phyloP scores from a whole-genome alignment of 2,888 invertebrate genomes.

The Polyommatus icarus region DNA sequence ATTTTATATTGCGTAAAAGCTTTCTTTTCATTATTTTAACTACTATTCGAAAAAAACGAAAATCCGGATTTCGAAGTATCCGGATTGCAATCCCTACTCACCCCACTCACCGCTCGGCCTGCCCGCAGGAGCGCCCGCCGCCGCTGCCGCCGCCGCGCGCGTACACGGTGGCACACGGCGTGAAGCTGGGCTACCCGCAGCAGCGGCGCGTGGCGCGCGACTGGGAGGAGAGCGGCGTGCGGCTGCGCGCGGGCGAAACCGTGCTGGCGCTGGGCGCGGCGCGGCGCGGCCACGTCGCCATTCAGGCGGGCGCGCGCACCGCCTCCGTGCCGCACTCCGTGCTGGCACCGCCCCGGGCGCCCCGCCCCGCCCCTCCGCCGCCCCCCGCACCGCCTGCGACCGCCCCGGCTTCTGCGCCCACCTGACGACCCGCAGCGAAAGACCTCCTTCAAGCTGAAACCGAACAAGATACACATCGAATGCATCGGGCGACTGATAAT shows the following conservation, averaged over 20 bases:
- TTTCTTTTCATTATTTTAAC: too few relatives aligned
- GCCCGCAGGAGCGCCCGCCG: conserved; percentile 89
- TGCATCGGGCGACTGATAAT: not conserved
- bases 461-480: not conserved
- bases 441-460: not conserved
- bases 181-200: conserved; percentile 95
- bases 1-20: too few relatives aligned
- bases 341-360: conserved; percentile 67
- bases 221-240: conserved; percentile 79
- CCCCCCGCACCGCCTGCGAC: conserved; percentile 53
- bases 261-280: conserved; percentile 95
- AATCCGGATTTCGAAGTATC: too few relatives aligned
- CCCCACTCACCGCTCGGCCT: not conserved
- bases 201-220: conserved; percentile 94
- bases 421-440: not conserved
- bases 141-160: conserved; percentile 94
- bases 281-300: conserved; percentile 91
- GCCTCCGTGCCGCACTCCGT: conserved; percentile 69
- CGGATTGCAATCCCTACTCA: too few relatives aligned
- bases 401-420: conserved; percentile 40
- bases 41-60: too few relatives aligned
- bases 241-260: conserved; percentile 88
- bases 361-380: conserved; percentile 53
- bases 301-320: conserved; percentile 76
- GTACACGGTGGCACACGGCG: conserved; percentile 94